Base-by-base conservation (phyloP, 92 coral and sea anemone species). In the Zoanthus sociatus region DNA sequence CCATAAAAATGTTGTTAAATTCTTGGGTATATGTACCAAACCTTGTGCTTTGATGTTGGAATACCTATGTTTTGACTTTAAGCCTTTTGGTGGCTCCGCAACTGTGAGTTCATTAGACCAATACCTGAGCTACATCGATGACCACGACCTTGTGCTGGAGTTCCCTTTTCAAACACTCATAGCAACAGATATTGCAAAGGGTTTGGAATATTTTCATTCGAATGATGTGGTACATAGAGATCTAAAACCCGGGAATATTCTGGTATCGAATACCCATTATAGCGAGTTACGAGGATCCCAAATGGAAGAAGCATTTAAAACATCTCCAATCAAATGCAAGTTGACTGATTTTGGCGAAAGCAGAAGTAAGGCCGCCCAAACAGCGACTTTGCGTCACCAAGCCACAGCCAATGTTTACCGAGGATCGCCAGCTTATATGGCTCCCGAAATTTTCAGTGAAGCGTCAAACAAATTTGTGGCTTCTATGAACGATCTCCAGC, bases 61-160 rank as follows among this genome's bases (percentile, higher is more conserved):
- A 56, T 71, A 83, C 64, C 58, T 83, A 26, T 83, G 87, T 68
- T 83, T 83, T 67, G 78, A 72, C 61, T 83, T 83, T 71, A 33
- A 69, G 58, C 87, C 83, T 18, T 83, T 83, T 83, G 87, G 66
- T 18, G 87, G 87, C 20, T 45, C 54, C 47, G 64, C 31, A 46
- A 64, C n/a, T 17, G 87, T 83, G 58, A 67, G 45, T 37, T 69
- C 83, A 10, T 55, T 83, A 12, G 87, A 69, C 32, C 18, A 42
- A 17, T 83, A 69, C 58, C 61, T 83, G 33, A 44, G 53, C 15
- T 71, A 44, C 78, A 44, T 83, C 32, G 87, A 83, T 69, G 82
- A 83, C 58, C 61, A 83, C 20, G 82, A 46, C 58, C 55, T 83
- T 18, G 55, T 83, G 32, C 58, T 33, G 46, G 56, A 83, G 58